A percentile compares a stretch with the other conserved stretches of the same genome.
Evolutionary conservation across 2,888 invertebrate genomes (phyloP).

Genomic region (Eumerus sabulonum): DNA sequence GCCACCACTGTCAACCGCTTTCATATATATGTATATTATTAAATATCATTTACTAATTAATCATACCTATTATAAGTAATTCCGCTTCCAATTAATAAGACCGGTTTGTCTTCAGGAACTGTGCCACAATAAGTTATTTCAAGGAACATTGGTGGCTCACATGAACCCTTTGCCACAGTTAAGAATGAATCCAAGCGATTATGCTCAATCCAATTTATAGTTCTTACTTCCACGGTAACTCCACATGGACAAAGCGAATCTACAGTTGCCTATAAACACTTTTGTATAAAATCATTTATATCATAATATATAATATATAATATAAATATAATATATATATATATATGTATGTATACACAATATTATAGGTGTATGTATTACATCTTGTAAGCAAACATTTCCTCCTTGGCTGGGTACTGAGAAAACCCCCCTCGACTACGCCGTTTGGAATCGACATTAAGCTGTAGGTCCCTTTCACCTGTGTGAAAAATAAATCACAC

Average conservation of each 20-base stretch:
- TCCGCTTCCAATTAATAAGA: conserved; percentile 81
- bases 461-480: too few relatives aligned
- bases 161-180: conserved; percentile 77
- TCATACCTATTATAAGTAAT: conserved; percentile 81
- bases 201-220: conserved; percentile 81
- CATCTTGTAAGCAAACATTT: too few relatives aligned
- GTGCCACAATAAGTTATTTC: conserved; percentile 81
- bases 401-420: too few relatives aligned
- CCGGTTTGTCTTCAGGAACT: conserved; percentile 78
- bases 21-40: background rate
- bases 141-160: conserved; percentile 81
- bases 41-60: background rate
- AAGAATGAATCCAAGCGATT: conserved; percentile 81
- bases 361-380: too few relatives aligned
- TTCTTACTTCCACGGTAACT: conserved; percentile 79
- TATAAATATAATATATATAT: background rate
- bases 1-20: conserved; percentile 73
- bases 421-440: too few relatives aligned
- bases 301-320: background rate
- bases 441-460: too few relatives aligned
- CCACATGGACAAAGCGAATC: conserved; percentile 83
- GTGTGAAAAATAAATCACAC: too few relatives aligned
- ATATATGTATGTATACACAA: too few relatives aligned
- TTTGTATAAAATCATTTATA: background rate
- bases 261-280: conserved; percentile 79